A percentile compares a stretch with the other conserved stretches of the same genome.
These are phyloP conservation scores for Phymastichus coffea DNA, from an alignment of 1,140 invertebrate species.

Conservation along the genomic window DNA sequence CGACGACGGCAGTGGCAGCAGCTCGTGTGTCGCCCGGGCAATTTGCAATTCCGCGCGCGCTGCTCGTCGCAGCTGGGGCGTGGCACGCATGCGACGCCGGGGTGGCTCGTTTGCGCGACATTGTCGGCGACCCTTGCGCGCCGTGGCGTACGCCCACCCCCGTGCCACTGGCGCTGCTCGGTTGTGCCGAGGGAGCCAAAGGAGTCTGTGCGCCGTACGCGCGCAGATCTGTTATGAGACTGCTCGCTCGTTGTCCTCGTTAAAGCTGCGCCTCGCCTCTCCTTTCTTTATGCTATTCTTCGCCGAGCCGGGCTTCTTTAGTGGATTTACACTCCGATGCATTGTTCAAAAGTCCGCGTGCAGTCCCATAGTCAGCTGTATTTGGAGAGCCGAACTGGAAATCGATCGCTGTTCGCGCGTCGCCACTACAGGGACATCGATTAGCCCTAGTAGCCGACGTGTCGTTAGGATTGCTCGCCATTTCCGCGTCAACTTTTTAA, in stretches of 20 bases:
- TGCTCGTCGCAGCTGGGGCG: constrained; percentile 40
- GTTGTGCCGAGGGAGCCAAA: neutral
- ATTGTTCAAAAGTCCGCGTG: constrained; percentile 6
- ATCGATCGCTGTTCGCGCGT: constrained; percentile 15
- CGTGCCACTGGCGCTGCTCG: constrained; percentile 13
- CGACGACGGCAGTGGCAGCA: too few species aligned
- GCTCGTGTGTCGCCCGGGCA: constrained; percentile 33
- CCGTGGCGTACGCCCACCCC: constrained; percentile 14
- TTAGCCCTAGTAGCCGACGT: constrained; percentile 20
- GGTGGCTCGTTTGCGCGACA: constrained; percentile 45
- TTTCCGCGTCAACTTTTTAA: too few species aligned
- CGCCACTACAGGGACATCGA: constrained; percentile 18
- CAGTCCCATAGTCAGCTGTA: constrained; percentile 3
- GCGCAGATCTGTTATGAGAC: too few species aligned
- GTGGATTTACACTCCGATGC: too few species aligned
- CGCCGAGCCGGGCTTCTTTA: too few species aligned
- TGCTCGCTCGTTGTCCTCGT: neutral
- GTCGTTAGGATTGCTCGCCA: too few species aligned
- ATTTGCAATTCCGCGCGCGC: constrained; percentile 44
- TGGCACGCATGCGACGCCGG: constrained; percentile 43
- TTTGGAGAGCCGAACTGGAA: constrained; percentile 1
- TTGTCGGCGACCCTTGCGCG: constrained; percentile 41
- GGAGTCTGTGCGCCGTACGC: too few species aligned
- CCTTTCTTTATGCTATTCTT: too few species aligned
- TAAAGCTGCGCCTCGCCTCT: neutral